Base-by-base conservation (phyloP, 2,113 vertebrate genomes). In the Xiphophorus hellerii region DNA sequence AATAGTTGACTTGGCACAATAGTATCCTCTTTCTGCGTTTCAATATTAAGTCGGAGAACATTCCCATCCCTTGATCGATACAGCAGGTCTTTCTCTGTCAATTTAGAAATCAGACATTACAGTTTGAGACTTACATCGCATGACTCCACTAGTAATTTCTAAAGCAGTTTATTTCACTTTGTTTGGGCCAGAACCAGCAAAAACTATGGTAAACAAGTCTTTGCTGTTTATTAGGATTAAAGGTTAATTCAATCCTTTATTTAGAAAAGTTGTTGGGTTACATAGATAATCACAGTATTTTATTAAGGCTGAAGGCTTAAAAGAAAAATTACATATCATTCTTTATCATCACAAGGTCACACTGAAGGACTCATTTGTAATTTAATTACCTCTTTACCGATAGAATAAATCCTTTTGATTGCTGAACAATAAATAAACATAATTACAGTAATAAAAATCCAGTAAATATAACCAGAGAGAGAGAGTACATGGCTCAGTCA, bases 1-100 rank as follows among this genome's bases (percentile, higher is more conserved):
- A 99, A 98, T 87, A 96, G 95, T 91, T 96, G 97, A 90, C 95
- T 96, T 77, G 96, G 93, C 93, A 99, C 97, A 62, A 99, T 84
- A 75, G 96, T 77, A 0, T 81, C 93, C 33, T 78, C 94, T 73
- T 81, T 85, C 82, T 94, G 93, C 14, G 95, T 96, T 87, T 96
- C 94, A 4, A 96, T 92, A 7, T 98, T 96, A 39, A 93, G 86
- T 81, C 92, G 94, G 69, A 97, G 89, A 83, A 99, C 96, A 0
- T 93, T 92, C 27, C 98, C 97, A 2, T 96, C 94, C 66, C 83
- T 94, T 14, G 94, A 95, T 76, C 94, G 95, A 86, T 96, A 99
- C 91, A 99, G 93, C 90, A 99, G 94, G 88, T 97, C 96, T 60
- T 92, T 94, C 83, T 95, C 98, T 99, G 87, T 29, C 83, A 90